These are phyloP conservation scores for Rhynchonycteris naso DNA, from an alignment of 2,797 vertebrate species.

Conservation along the genomic window DNA sequence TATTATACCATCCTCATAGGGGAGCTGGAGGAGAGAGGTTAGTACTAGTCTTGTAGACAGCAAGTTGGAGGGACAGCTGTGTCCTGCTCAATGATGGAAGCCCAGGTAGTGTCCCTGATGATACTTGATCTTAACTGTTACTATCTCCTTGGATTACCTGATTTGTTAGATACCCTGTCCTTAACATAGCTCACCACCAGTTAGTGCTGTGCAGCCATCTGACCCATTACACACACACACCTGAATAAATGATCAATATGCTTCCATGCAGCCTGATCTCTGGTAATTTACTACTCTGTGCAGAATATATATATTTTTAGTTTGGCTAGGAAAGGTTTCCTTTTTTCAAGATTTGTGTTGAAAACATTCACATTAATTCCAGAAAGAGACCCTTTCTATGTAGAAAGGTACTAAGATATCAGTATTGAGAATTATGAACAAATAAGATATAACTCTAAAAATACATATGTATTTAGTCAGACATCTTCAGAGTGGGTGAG, in stretches of 20 bases:
- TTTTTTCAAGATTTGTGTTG: neutral
- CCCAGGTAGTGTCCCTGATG: neutral
- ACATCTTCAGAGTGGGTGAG: neutral
- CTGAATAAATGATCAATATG: slow-evolving; percentile 44
- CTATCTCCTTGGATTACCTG: neutral
- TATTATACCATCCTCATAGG: neutral
- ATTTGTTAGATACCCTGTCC: neutral
- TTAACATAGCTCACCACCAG: neutral
- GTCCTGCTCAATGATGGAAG: neutral
- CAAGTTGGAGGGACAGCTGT: neutral
- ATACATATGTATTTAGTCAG: neutral
- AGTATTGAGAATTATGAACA: neutral
- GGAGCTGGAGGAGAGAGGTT: neutral
- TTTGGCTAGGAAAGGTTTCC: slow-evolving; percentile 40
- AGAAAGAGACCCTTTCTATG: neutral
- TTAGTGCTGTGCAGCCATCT: neutral
- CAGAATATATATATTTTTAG: neutral
- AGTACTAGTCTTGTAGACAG: neutral
- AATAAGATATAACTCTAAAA: neutral
- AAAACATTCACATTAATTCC: neutral
- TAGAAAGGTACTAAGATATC: neutral
- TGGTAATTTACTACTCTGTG: slow-evolving; percentile 46
- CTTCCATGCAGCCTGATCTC: neutral
- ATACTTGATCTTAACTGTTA: neutral
- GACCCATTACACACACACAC: neutral